These are phyloP conservation scores for Cyclophora punctaria DNA, from an alignment of 2,888 invertebrate genomes.

Conservation along the genomic window DNA sequence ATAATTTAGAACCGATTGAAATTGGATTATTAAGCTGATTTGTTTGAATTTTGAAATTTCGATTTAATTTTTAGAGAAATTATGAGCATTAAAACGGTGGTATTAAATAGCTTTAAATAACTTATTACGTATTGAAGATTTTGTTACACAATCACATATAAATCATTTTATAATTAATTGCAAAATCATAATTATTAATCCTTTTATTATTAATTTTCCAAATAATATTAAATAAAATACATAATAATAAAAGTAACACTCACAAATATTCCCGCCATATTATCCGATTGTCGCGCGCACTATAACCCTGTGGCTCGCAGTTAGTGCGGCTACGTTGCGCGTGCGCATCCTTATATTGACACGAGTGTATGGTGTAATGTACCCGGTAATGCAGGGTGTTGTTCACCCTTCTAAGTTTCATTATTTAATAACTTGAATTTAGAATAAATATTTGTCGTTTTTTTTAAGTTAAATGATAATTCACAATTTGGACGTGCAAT, in stretches of 20 bases:
- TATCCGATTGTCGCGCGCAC: conserved; percentile 26
- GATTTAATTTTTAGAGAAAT: too few species aligned
- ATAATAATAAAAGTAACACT: conserved; percentile 21
- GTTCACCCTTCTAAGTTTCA: background rate
- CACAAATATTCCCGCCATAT: conserved; percentile 39
- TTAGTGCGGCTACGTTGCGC: conserved; percentile 30
- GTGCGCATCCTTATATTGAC: conserved; percentile 30
- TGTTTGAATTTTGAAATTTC: too few species aligned
- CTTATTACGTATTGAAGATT: background rate
- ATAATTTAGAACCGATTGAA: too few species aligned
- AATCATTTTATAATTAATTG: background rate
- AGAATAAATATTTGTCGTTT: background rate
- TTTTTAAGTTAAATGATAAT: too few species aligned
- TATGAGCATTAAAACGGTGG: too few species aligned
- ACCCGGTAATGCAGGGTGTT: background rate
- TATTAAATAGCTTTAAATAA: too few species aligned
- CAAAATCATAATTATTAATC: too few species aligned
- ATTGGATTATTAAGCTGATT: too few species aligned
- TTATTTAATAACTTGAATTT: background rate
- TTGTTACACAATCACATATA: background rate
- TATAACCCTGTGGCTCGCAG: conserved; percentile 15
- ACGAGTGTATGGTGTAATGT: background rate
- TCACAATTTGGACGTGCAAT: too few species aligned
- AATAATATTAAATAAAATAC: too few species aligned
- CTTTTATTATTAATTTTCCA: too few species aligned